phyloP scores from a whole-genome alignment of 2,888 invertebrate genomes.

The Aphodius granarius region DNA sequence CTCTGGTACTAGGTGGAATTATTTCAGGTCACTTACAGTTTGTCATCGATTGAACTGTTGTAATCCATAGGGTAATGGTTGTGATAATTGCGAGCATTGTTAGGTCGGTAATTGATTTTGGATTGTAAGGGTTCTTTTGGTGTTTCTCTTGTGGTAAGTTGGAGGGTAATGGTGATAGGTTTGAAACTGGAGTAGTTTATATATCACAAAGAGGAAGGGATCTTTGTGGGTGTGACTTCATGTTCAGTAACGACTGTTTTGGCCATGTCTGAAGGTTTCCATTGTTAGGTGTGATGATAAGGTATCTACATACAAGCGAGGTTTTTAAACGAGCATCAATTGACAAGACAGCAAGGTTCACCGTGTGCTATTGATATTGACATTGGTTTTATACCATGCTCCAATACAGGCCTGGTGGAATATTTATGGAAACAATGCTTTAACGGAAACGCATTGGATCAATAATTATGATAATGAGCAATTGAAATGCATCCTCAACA shows the following conservation, averaged over 20 bases:
- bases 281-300: not conserved
- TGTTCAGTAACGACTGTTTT: not conserved
- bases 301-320: not conserved
- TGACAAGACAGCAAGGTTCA: not conserved
- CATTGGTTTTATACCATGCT: not conserved
- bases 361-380: not conserved
- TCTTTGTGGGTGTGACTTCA: not conserved
- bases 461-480: not conserved
- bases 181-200: not conserved
- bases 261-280: not conserved
- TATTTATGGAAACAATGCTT: not conserved
- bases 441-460: not conserved
- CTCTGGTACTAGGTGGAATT: not conserved
- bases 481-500: not conserved
- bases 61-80: not conserved
- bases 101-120: not conserved
- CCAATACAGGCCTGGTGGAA: not conserved
- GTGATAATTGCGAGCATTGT: not conserved
- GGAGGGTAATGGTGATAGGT: not conserved
- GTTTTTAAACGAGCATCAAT: not conserved
- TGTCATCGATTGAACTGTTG: not conserved
- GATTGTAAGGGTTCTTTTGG: not conserved
- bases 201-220: not conserved
- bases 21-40: not conserved
- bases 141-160: not conserved